Conservation (phyloP, 2,888 invertebrate genomes). For the Ochropleura leucogaster region DNA sequence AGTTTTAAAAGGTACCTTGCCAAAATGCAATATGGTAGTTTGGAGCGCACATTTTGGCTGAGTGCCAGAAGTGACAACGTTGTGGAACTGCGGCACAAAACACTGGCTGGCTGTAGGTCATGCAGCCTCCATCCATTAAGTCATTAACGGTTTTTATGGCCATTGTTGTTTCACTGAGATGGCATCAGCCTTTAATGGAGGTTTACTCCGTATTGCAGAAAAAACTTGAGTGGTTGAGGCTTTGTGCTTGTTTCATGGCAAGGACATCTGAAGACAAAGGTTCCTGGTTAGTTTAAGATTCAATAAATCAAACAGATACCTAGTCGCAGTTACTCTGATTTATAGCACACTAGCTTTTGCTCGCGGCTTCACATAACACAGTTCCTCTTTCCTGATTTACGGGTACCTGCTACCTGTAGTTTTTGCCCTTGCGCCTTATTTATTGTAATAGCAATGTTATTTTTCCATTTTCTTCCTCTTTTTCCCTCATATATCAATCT, state of each 20-base stretch:
- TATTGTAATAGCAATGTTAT: too few relatives aligned
- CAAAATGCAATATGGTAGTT: conserved; percentile 56
- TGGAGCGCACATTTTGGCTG: conserved; percentile 53
- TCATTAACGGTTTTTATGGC: conserved; percentile 60
- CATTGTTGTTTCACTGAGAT: conserved; percentile 53
- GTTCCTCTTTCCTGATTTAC: too few relatives aligned
- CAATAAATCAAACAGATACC: not conserved
- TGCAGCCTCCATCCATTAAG: conserved; percentile 58
- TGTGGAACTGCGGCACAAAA: conserved; percentile 51
- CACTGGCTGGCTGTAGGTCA: conserved; percentile 57
- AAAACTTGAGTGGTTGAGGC: conserved; percentile 10
- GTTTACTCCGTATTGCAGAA: conserved; percentile 13
- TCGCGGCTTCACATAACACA: too few relatives aligned
- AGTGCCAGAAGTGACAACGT: conserved; percentile 52
- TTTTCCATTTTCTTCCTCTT: too few relatives aligned
- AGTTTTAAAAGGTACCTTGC: conserved; percentile 49
- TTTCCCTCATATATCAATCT: too few relatives aligned
- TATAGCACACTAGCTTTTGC: too few relatives aligned
- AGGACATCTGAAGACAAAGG: not conserved
- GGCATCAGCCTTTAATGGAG: conserved; percentile 33
- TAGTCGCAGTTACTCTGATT: not conserved
- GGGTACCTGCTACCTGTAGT: too few relatives aligned
- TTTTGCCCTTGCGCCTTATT: too few relatives aligned
- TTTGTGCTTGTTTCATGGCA: conserved; percentile 16
- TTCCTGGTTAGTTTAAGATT: conserved; percentile 1